These are phyloP conservation scores for Brachionus rotundiformis DNA, from an alignment of 1,140 invertebrate genomes.

Conservation along the genomic window DNA sequence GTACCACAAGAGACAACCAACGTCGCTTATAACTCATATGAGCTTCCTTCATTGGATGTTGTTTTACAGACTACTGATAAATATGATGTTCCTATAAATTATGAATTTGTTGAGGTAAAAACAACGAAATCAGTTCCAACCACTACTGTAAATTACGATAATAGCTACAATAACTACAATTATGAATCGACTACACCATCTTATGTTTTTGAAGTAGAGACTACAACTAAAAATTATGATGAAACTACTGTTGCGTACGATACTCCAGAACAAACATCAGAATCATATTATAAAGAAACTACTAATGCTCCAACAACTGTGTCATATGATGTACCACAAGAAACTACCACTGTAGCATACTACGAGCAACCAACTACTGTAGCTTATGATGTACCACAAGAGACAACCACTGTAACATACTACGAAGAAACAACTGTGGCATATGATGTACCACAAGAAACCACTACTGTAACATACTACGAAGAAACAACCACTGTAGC, in stretches of 20 bases:
- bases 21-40: not conserved
- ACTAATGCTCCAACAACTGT: not conserved
- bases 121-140: not conserved
- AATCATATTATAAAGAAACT: not conserved
- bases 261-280: not conserved
- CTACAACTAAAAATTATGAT: not conserved
- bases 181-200: not conserved
- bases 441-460: not conserved
- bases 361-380: not conserved
- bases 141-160: not conserved
- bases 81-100: not conserved
- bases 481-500: not conserved
- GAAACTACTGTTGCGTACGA: not conserved
- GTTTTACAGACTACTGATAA: not conserved
- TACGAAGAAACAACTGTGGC: not conserved
- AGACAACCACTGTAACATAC: not conserved
- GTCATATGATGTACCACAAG: not conserved
- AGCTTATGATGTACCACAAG: not conserved
- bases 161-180: not conserved
- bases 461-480: not conserved
- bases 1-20: not conserved
- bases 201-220: not conserved
- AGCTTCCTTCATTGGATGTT: not conserved
- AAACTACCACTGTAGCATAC: not conserved
- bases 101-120: not conserved